These are phyloP conservation scores for Lasioglossum vierecki DNA, from an alignment of 2,888 invertebrate species.

Conservation along the genomic window DNA sequence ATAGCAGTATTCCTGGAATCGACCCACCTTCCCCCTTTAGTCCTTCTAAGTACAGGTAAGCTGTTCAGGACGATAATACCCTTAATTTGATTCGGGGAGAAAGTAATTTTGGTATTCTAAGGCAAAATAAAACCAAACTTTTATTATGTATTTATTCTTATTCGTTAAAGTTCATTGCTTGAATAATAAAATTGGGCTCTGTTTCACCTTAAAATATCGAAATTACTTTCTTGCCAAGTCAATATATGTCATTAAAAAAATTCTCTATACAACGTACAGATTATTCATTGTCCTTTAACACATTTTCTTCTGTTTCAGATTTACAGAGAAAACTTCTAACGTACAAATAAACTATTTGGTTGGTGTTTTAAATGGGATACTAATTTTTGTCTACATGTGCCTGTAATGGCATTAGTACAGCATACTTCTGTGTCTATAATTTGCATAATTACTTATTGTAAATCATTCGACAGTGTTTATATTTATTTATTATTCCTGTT, in stretches of 20 bases:
- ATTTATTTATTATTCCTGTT: slow-evolving; percentile 45
- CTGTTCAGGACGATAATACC: slow-evolving; percentile 10
- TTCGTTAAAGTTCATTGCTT: too few species aligned
- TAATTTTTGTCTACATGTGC: slow-evolving; percentile 77
- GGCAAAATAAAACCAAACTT: too few species aligned
- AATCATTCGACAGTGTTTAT: slow-evolving; percentile 16
- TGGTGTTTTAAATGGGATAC: slow-evolving; percentile 75
- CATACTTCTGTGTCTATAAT: background rate
- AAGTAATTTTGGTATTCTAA: too few species aligned
- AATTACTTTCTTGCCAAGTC: too few species aligned
- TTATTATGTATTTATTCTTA: too few species aligned
- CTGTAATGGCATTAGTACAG: slow-evolving; percentile 54
- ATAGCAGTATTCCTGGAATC: slow-evolving; percentile 87
- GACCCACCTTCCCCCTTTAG: slow-evolving; percentile 87
- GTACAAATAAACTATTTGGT: slow-evolving; percentile 78
- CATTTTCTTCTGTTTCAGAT: slow-evolving; percentile 51
- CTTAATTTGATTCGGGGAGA: background rate
- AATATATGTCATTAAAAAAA: slow-evolving; percentile 11
- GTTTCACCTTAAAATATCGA: too few species aligned
- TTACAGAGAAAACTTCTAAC: slow-evolving; percentile 52
- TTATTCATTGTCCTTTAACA: background rate
- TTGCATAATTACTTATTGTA: background rate
- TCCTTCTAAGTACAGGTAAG: slow-evolving; percentile 84
- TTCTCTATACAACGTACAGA: background rate
- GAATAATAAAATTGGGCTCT: too few species aligned